These are phyloP conservation scores for Entelurus aequoreus DNA, from an alignment of 2,113 vertebrate species.

Conservation along the genomic window DNA sequence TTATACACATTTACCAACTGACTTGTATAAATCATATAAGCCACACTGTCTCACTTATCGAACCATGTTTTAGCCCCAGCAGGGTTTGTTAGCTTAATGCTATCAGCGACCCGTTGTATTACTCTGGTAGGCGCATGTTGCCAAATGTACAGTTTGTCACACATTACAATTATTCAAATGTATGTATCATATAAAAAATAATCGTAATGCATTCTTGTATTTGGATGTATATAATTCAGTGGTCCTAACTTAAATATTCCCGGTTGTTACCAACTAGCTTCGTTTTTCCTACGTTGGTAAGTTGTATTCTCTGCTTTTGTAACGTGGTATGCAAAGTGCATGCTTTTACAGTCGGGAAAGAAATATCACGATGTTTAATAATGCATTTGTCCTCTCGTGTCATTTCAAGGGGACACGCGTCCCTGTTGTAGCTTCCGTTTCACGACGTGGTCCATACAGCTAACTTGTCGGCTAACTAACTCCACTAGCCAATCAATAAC, in stretches of 20 bases:
- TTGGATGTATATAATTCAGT: too few species aligned
- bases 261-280: too few species aligned
- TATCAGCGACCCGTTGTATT: not conserved
- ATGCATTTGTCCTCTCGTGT: not conserved
- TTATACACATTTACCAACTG: not conserved
- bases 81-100: conserved; percentile 30
- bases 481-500: not conserved
- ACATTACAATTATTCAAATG: too few species aligned
- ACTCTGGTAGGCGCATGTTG: not conserved
- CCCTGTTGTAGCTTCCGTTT: not conserved
- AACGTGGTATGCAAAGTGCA: not conserved
- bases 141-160: too few species aligned
- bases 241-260: too few species aligned
- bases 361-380: not conserved
- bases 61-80: conserved; percentile 17
- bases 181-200: too few species aligned
- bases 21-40: conserved; percentile 1
- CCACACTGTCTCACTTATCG: conserved; percentile 14
- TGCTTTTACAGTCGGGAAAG: not conserved
- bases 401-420: conserved; percentile 3
- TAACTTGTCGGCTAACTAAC: not conserved
- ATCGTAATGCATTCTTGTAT: too few species aligned
- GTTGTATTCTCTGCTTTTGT: not conserved
- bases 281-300: too few species aligned
- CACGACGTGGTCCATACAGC: not conserved